These are phyloP conservation scores for Acestrorhynchus altus DNA, from an alignment of 2,797 vertebrate genomes.

Conservation along the genomic window DNA sequence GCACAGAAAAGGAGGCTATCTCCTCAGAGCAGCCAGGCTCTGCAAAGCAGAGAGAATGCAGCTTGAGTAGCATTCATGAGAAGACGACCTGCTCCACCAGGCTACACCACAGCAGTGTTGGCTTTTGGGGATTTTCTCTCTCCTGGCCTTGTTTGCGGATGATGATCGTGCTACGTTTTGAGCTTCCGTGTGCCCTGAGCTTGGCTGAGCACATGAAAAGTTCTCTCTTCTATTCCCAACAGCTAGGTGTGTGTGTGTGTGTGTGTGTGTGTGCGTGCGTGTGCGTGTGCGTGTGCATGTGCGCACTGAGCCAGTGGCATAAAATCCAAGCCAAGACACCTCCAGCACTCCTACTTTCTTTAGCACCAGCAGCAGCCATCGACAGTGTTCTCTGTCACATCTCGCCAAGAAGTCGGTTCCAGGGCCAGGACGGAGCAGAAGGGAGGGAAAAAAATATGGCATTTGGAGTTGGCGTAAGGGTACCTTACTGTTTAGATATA, in stretches of 20 bases:
- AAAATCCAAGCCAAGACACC: constrained; percentile 40
- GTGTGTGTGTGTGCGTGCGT: background rate
- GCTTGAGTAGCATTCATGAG: constrained; percentile 29
- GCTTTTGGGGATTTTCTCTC: constrained; percentile 14
- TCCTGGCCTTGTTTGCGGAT: constrained; percentile 21
- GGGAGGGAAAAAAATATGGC: background rate
- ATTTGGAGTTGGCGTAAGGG: background rate
- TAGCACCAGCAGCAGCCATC: constrained; percentile 13
- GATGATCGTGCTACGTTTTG: constrained; percentile 19
- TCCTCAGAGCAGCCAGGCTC: constrained; percentile 20
- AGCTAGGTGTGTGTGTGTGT: constrained; percentile 35
- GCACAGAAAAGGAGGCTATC: constrained; percentile 26
- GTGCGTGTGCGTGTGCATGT: background rate
- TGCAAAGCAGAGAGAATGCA: background rate
- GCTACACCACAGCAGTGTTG: background rate
- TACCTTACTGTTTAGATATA: too few relatives aligned
- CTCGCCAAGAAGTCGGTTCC: background rate
- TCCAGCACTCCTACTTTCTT: constrained; percentile 44
- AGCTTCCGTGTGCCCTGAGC: constrained; percentile 22
- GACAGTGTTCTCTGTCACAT: constrained; percentile 12
- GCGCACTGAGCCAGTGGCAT: constrained; percentile 29
- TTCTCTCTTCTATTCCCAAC: constrained; percentile 21
- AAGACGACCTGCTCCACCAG: constrained; percentile 1
- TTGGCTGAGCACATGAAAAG: constrained; percentile 20
- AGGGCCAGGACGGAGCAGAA: background rate